These are phyloP conservation scores for Trissolcus japonicus DNA, from an alignment of 2,888 invertebrate species.

Conservation along the genomic window DNA sequence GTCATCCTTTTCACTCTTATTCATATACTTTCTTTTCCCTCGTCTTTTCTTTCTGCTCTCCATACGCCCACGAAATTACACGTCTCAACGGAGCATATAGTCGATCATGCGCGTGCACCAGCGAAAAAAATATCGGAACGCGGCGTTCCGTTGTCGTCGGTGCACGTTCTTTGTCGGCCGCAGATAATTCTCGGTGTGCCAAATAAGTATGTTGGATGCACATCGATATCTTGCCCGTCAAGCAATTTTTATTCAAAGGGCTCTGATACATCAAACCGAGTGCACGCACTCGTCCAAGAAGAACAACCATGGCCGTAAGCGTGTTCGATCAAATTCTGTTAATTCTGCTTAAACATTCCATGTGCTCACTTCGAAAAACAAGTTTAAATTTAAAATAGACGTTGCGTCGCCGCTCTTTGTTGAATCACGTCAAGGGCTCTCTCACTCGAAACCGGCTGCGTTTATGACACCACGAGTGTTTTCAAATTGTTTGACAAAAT, in stretches of 20 bases:
- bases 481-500: too few species aligned
- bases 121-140: constrained; percentile 59
- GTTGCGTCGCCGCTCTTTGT: not conserved
- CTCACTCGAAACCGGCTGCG: not conserved
- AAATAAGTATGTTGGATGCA: constrained; percentile 57
- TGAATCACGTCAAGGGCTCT: not conserved
- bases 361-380: not conserved
- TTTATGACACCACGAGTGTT: too few species aligned
- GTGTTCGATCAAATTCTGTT: constrained; percentile 39
- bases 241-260: constrained; percentile 48
- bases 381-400: not conserved
- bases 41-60: constrained; percentile 60
- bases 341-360: constrained; percentile 22
- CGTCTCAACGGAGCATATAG: constrained; percentile 54
- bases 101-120: constrained; percentile 57
- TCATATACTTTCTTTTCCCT: constrained; percentile 51
- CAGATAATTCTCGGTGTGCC: constrained; percentile 59
- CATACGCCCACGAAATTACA: constrained; percentile 72
- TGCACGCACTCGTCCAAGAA: constrained; percentile 26
- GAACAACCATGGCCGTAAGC: constrained; percentile 21
- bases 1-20: constrained; percentile 53
- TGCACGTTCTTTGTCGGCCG: not conserved
- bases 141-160: constrained; percentile 53
- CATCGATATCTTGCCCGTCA: constrained; percentile 45
- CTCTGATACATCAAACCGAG: constrained; percentile 48